A percentile compares a stretch with the other conserved stretches of the same genome.
These are phyloP conservation scores for Nipponia nippon DNA, from an alignment of 2,113 vertebrate genomes.

Conservation along the genomic window DNA sequence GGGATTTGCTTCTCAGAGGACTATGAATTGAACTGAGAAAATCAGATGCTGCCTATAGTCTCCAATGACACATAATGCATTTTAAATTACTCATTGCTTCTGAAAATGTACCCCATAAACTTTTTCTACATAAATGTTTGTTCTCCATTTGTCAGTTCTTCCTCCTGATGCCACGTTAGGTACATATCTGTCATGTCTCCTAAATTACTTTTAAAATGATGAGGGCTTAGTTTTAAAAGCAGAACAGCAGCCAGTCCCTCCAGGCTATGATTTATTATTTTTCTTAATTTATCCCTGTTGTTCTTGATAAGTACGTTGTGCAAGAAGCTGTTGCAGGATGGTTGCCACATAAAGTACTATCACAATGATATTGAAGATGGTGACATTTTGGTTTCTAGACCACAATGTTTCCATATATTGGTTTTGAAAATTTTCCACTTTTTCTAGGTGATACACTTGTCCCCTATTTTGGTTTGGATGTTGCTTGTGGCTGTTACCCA, in stretches of 20 bases:
- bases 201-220: background rate
- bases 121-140: background rate
- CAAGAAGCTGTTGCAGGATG: background rate
- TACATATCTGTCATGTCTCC: rapidly evolving
- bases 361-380: background rate
- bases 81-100: background rate
- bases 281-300: background rate
- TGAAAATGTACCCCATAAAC: background rate
- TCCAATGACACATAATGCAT: background rate
- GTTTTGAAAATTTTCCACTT: background rate
- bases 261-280: background rate
- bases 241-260: background rate
- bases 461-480: background rate
- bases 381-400: background rate
- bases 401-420: rapidly evolving
- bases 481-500: background rate
- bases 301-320: rapidly evolving
- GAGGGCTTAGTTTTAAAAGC: background rate
- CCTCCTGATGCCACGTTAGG: background rate
- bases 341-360: background rate
- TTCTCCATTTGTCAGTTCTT: background rate
- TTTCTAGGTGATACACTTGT: background rate
- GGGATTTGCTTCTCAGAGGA: background rate
- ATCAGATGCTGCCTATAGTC: background rate
- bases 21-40: background rate